phyloP scores from a whole-genome alignment of 1,140 invertebrate genomes.

The Lordiphosa stackelbergi region DNA sequence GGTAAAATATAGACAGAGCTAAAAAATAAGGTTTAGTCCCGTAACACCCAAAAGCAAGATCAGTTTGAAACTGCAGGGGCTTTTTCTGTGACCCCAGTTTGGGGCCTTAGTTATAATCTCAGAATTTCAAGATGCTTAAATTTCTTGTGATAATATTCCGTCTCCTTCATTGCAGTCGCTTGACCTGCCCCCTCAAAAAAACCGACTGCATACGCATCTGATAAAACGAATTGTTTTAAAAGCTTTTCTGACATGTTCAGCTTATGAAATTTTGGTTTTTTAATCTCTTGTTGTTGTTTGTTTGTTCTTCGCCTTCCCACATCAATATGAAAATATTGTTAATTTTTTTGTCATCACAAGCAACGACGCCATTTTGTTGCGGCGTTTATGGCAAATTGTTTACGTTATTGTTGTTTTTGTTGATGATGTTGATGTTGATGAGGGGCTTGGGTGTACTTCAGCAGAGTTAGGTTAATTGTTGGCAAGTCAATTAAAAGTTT shows the following conservation, averaged over 20 bases:
- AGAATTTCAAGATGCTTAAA: too few relatives aligned
- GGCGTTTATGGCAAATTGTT: slow-evolving; percentile 29
- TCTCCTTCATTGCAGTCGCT: too few relatives aligned
- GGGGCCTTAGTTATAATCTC: too few relatives aligned
- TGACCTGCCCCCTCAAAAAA: too few relatives aligned
- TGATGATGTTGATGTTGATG: slow-evolving; percentile 12
- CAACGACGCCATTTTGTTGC: slow-evolving; percentile 34
- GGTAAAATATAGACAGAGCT: too few relatives aligned
- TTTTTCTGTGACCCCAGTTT: too few relatives aligned
- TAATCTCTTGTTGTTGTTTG: slow-evolving; percentile 16
- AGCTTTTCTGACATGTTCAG: slow-evolving; percentile 46
- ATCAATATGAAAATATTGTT: slow-evolving; percentile 35
- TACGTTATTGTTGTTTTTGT: slow-evolving; percentile 18
- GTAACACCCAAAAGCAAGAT: too few relatives aligned
- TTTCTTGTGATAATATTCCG: too few relatives aligned
- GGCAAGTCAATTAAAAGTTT: slow-evolving; percentile 30
- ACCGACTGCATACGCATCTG: too few relatives aligned
- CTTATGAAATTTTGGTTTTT: slow-evolving; percentile 14
- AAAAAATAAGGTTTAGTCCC: too few relatives aligned
- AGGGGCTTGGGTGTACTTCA: slow-evolving; percentile 3
- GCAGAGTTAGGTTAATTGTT: slow-evolving; percentile 15
- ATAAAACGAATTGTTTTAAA: slow-evolving; percentile 32
- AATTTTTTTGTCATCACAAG: slow-evolving; percentile 32
- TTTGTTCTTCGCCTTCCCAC: slow-evolving; percentile 12
- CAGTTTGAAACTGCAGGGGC: too few relatives aligned